These are phyloP conservation scores for Melanotaenia duboulayi DNA, from an alignment of 2,113 vertebrate genomes.

Conservation along the genomic window DNA sequence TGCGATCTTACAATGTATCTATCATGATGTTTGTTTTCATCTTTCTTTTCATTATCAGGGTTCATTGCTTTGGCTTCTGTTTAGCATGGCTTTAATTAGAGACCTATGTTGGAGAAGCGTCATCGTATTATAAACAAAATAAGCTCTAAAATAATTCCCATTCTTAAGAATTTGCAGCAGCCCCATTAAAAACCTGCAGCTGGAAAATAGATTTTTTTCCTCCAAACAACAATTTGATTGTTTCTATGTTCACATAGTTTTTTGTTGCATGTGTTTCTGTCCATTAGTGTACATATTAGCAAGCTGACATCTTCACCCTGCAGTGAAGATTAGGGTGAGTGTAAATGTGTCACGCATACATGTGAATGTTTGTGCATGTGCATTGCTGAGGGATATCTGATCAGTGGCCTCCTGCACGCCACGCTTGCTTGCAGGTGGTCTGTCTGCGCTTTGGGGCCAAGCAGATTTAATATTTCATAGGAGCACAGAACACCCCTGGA, in stretches of 20 bases:
- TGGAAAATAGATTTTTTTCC: conserved; percentile 21
- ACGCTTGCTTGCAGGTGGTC: conserved; percentile 92
- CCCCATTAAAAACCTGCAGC: conserved; percentile 6
- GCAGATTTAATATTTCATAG: conserved; percentile 98
- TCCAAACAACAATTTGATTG: conserved; percentile 33
- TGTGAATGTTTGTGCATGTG: conserved; percentile 71
- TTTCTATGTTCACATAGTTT: conserved; percentile 51
- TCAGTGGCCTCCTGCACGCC: conserved; percentile 78
- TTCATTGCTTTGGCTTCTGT: conserved; percentile 31
- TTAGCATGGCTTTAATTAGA: conserved; percentile 2
- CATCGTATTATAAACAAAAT: not conserved
- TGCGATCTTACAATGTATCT: conserved; percentile 33
- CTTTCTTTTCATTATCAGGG: conserved; percentile 18
- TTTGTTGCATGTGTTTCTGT: conserved; percentile 55
- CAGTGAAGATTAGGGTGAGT: conserved; percentile 30
- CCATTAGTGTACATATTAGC: conserved; percentile 61
- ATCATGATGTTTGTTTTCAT: conserved; percentile 19
- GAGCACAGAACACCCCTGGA: conserved; percentile 89
- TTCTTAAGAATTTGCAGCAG: conserved; percentile 1
- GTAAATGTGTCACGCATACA: conserved; percentile 25
- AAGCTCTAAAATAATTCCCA: not conserved
- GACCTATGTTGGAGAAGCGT: conserved; percentile 4
- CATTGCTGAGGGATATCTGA: conserved; percentile 76
- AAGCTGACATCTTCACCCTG: conserved; percentile 40
- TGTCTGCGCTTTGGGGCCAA: conserved; percentile 87